Evolutionary conservation across 2,113 vertebrate genomes (phyloP), one percentile per base, ranked within the genome.

Genomic region (Nannospalax galili): DNA sequence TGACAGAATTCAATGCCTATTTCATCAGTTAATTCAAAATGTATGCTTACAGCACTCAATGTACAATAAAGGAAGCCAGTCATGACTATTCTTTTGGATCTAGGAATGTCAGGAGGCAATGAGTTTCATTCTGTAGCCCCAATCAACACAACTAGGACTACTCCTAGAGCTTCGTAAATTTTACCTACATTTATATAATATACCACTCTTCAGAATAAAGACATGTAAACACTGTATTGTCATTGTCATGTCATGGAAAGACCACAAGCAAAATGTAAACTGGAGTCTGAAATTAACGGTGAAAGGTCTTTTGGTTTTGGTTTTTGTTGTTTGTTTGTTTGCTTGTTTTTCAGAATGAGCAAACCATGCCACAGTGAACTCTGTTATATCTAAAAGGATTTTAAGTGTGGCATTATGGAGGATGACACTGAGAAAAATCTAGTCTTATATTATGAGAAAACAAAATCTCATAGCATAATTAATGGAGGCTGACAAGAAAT

Each of bases 401-500:
- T 14, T 32, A 84, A 85, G 1, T 82, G 14, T 52, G 81, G 4
- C 30, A 73, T 26, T 7, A 32, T 82, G 0, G 37, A 86, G 1
- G 37, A 84, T 70, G 42, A 82, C 42, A 56, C 32, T 78, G 15
- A 90, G 12, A 84, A 95, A 82, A 10, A 94, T 40, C 58, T 78
- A 37, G 1, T n/a, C 45, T 86, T 84, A 79, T 87, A 77, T 56
- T 48, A 88, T 81, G 17, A 75, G 89, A 94, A 94, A 70, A 1
- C 10, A 84, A 94, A 75, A 90, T 30, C 0, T 19, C 69, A 24
- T 40, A 72, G 64, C 15, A 42, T 88, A 84, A 80, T 48, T 92
- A 42, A 91, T 11, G 22, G 15, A 81, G 70, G 30, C 78, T 30
- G 91, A 88, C 77, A 92, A 74, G 70, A 88, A 92, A 92, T 75